Base-by-base conservation (phyloP, 2,888 invertebrate genomes). In the Pheosia tremula region DNA sequence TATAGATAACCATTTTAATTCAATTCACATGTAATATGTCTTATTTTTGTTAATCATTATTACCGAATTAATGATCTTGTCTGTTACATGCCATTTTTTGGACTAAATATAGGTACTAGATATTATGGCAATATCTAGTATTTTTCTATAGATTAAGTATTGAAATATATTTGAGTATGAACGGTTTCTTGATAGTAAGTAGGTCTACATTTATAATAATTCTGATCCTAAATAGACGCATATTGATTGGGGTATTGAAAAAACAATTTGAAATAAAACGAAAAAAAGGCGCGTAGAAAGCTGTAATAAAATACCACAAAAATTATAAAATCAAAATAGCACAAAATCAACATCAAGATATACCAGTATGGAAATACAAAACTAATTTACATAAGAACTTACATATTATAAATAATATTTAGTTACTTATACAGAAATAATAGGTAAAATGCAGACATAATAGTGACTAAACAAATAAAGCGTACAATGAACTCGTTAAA, bases 291-390 rank as follows among this genome's bases (percentile, higher is more conserved):
- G 68, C 67, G 67, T 63, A 61, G 62, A 78, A 80, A 77, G 79
- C 83, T 86, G 78, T 86, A 86, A 85, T 84, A 80, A 77, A 77
- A 74, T 62, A 68, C 59, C 68, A 65, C 67, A 68, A 69, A 71
- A 67, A 71, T 68, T 74, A 66, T 41, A 56, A 56, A 56, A 56
- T 72, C 64, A 79, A 72, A 74, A 73, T 74, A 77, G 62, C 75
- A 72, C 69, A 67, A 77, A 74, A 74, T 67, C 62, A 74, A 69
- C 69, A 73, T 71, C 64, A 72, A 45, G 45, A 39, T 8, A 56
- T 56, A 63, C 49, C 64, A 62, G 36, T 62, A 68, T 58, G 63
- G 52, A 65, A 72, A 71, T 68, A 72, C 63, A 69, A 64, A 52
- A 41, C n/a, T 59, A 49, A 68, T 68, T 66, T 65, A 72, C 72